Evolutionary conservation across 2,113 vertebrate species (phyloP).

Genomic region (Limanda limanda): DNA sequence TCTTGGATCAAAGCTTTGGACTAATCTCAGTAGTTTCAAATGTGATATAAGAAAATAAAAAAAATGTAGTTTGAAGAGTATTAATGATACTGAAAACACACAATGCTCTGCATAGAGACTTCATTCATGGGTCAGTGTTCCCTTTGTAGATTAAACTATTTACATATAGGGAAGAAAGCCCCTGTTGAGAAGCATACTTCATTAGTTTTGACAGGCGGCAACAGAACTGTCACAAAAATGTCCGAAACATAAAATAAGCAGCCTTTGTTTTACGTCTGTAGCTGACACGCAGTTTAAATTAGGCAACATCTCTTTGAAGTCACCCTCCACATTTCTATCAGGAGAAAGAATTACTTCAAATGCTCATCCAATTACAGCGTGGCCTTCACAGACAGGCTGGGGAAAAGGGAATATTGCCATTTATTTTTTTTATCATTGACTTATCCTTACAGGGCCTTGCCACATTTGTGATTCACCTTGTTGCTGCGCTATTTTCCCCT

Average conservation of each 20-base stretch:
- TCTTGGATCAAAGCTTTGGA: too few species aligned
- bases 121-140: background rate
- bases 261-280: conserved; percentile 40
- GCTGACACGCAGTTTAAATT: conserved; percentile 8
- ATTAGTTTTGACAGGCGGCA: conserved; percentile 53
- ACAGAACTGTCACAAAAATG: conserved; percentile 34
- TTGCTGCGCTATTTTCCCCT: conserved; percentile 21
- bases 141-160: conserved; percentile 27
- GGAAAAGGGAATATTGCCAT: conserved; percentile 27
- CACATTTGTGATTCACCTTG: conserved; percentile 54
- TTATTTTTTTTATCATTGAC: conserved; percentile 59
- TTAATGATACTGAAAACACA: conserved; percentile 7
- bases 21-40: too few species aligned
- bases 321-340: conserved; percentile 31
- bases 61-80: background rate
- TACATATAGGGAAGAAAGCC: conserved; percentile 14
- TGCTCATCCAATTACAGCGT: conserved; percentile 46
- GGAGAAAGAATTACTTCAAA: conserved; percentile 3
- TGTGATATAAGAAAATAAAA: background rate
- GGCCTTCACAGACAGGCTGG: conserved; percentile 29
- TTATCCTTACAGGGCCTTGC: conserved; percentile 29
- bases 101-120: conserved; percentile 8
- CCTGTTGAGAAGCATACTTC: conserved; percentile 8
- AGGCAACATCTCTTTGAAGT: conserved; percentile 44
- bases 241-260: conserved; percentile 27